These are phyloP conservation scores for Zhuqinia jingwanae DNA, from an alignment of 2,888 invertebrate genomes.

Conservation along the genomic window DNA sequence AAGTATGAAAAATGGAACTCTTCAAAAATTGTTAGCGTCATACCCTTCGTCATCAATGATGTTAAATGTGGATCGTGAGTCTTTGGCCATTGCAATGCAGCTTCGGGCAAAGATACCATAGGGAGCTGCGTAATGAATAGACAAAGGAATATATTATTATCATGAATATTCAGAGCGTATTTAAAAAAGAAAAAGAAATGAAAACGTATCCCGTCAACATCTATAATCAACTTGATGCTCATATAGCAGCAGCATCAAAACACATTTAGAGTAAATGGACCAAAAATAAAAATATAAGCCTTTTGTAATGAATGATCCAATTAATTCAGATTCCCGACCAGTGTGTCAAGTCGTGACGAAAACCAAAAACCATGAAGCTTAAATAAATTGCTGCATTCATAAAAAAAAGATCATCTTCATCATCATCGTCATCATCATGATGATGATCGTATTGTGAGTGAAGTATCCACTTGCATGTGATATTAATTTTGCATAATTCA, in stretches of 20 bases:
- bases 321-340: conserved; percentile 73
- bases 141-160: conserved; percentile 48
- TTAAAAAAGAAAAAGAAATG: conserved; percentile 12
- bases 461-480: conserved; percentile 12
- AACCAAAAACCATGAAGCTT: conserved; percentile 59
- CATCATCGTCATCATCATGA: no score
- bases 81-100: conserved; percentile 98
- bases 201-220: conserved; percentile 23
- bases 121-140: conserved; percentile 86
- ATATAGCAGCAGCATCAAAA: not conserved
- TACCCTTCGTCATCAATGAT: conserved; percentile 97
- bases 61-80: conserved; percentile 97
- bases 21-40: conserved; percentile 78
- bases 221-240: conserved; percentile 16
- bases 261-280: conserved; percentile 16
- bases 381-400: not conserved
- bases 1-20: not conserved
- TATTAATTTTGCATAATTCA: conserved; percentile 60
- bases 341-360: conserved; percentile 71
- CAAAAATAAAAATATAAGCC: conserved; percentile 39
- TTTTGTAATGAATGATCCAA: conserved; percentile 69
- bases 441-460: not conserved
- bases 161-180: conserved; percentile 66
- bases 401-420: conserved; percentile 22
- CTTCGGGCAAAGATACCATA: conserved; percentile 97